phyloP scores from a whole-genome alignment of 1,140 invertebrate genomes.

The Nomia melanderi region DNA sequence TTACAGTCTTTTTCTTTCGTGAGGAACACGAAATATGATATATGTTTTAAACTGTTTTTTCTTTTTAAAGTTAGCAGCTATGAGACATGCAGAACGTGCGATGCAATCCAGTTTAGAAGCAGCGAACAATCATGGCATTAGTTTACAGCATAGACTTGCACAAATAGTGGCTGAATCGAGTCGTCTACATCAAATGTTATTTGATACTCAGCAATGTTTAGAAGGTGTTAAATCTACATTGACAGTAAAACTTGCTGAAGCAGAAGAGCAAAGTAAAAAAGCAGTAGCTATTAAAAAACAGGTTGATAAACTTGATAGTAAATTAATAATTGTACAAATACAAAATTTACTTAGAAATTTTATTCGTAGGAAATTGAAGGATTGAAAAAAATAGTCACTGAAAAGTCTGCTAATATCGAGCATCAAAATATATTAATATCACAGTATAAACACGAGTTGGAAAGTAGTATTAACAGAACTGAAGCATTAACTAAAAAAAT shows the following conservation, averaged over 20 bases:
- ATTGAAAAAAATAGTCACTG: constrained; percentile 70
- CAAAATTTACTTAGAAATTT: constrained; percentile 11
- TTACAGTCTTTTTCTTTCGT: not conserved
- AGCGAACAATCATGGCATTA: constrained; percentile 79
- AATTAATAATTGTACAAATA: constrained; percentile 15
- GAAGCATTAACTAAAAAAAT: constrained; percentile 63
- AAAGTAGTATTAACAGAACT: constrained; percentile 56
- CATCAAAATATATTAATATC: constrained; percentile 38
- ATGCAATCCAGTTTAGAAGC: constrained; percentile 81
- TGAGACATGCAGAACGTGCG: constrained; percentile 80
- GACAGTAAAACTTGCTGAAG: constrained; percentile 59
- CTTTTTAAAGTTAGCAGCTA: constrained; percentile 74
- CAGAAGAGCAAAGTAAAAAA: constrained; percentile 66
- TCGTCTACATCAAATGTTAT: constrained; percentile 80
- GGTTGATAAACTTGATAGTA: constrained; percentile 49
- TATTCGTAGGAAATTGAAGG: constrained; percentile 67
- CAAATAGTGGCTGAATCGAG: constrained; percentile 79
- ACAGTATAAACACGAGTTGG: constrained; percentile 62
- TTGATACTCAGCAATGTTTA: constrained; percentile 80
- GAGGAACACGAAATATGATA: not conserved
- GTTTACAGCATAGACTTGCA: constrained; percentile 80
- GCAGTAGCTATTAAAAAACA: constrained; percentile 57
- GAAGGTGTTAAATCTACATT: constrained; percentile 75
- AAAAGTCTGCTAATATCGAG: constrained; percentile 64
- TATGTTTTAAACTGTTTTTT: constrained; percentile 1